These are phyloP conservation scores for Heterochromis multidens DNA, from an alignment of 2,113 vertebrate species.

Conservation along the genomic window DNA sequence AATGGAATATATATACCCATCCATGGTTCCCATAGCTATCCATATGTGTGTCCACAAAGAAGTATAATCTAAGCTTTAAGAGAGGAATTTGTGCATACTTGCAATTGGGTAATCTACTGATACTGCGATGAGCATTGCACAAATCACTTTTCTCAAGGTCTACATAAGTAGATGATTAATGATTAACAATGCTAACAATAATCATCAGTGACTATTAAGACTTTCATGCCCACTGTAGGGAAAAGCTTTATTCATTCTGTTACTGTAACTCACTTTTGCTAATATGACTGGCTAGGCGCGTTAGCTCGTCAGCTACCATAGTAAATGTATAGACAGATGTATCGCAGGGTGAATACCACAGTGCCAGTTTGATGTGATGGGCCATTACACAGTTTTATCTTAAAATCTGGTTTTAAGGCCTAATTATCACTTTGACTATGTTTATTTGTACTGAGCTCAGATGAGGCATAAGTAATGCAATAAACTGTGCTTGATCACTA, in stretches of 20 bases:
- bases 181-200: not conserved
- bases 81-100: no score
- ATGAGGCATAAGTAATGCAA: not conserved
- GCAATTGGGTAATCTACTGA: not conserved
- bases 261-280: not conserved
- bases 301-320: not conserved
- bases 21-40: no score
- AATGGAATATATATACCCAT: no score
- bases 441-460: not conserved
- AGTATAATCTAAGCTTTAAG: no score
- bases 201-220: not conserved
- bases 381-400: not conserved
- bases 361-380: not conserved
- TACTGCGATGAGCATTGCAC: not conserved
- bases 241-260: not conserved
- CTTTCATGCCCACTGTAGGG: not conserved
- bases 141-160: no score
- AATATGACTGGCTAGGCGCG: not conserved
- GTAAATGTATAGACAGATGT: not conserved
- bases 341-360: not conserved
- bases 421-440: not conserved
- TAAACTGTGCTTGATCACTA: not conserved
- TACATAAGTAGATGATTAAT: not conserved
- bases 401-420: not conserved
- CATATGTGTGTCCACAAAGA: no score